Percentiles rank a stretch among this genome's conserved stretches.
Evolutionary conservation across 2,797 vertebrate species (phyloP).

Genomic region (Phoebastria nigripes): DNA sequence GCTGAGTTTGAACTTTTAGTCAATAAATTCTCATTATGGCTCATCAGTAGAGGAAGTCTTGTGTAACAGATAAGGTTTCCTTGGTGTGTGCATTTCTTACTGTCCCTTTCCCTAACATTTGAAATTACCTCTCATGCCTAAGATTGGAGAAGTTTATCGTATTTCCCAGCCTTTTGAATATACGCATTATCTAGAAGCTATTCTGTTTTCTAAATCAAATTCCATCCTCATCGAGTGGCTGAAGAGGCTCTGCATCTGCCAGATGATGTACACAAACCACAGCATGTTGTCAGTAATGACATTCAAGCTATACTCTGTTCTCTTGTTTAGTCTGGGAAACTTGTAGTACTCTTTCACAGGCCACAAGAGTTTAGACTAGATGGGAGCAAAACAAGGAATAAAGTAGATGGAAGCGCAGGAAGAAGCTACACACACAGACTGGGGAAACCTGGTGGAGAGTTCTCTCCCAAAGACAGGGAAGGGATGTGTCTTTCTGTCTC

Average conservation of each 20-base stretch:
- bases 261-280: not conserved
- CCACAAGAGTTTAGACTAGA: not conserved
- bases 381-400: not conserved
- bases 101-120: not conserved
- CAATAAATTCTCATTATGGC: not conserved
- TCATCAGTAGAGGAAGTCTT: not conserved
- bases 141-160: not conserved
- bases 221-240: not conserved
- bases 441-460: not conserved
- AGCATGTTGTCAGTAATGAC: not conserved
- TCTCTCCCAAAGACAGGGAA: not conserved
- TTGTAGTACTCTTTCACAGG: not conserved
- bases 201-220: conserved; percentile 10
- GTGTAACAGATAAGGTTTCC: not conserved
- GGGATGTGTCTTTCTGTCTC: not conserved
- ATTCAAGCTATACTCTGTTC: not conserved
- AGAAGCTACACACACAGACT: too few species aligned
- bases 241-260: not conserved
- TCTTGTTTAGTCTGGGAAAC: not conserved
- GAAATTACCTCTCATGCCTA: not conserved
- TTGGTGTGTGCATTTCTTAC: not conserved
- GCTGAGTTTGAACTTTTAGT: not conserved
- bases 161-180: not conserved
- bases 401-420: not conserved
- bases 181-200: not conserved